Evolutionary conservation across 2,888 invertebrate genomes (phyloP), one percentile per base, ranked within the genome.

Genomic region (Atrina japonica): DNA sequence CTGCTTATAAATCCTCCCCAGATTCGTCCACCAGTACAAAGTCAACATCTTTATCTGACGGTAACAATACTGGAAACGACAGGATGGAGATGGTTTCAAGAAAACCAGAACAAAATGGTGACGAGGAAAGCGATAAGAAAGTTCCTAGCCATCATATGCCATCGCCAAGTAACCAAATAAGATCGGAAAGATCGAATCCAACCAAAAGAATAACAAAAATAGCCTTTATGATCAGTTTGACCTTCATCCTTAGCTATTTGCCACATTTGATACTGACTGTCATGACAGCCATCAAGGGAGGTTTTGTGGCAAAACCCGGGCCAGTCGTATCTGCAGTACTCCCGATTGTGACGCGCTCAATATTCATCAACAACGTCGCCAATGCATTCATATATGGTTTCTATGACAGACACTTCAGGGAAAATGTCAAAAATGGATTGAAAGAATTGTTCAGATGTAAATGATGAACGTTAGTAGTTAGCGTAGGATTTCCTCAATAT

Each of bases 331-430:
- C 66, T 7, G 71, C 71, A 14, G 40, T 72, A 25, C 45, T 72
- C 11, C 71, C 71, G 3, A 72, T 72, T 43, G 66, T 72, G 7
- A 58, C 66, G 0, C 61, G 71, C 23, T 67, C 63, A 11, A 55
- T 50, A 9, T 58, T 66, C 50, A 63, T 72, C 1, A 72, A 72
- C 53, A 66, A 66, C 23, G 64, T 72, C 21, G 45, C 49, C 2
- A 72, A 72, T 21, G 66, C 71, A 0, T 45, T 72, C 18, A 67
- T 72, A 7, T 72, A 72, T 40, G 67, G 66, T 9, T 72, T 67
- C 29, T 25, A 63, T 3, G 71, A 72, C 53, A 56, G 50, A 25
- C 56, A 40, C 14, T 72, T 72, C 9, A 43, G 58, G 49, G n/a
- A 52, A 27, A 21, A 23, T 50, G 21, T 56, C 6, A 35, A 35